Base-by-base conservation (phyloP, 2,888 invertebrate genomes). In the Amphipoea lucens region DNA sequence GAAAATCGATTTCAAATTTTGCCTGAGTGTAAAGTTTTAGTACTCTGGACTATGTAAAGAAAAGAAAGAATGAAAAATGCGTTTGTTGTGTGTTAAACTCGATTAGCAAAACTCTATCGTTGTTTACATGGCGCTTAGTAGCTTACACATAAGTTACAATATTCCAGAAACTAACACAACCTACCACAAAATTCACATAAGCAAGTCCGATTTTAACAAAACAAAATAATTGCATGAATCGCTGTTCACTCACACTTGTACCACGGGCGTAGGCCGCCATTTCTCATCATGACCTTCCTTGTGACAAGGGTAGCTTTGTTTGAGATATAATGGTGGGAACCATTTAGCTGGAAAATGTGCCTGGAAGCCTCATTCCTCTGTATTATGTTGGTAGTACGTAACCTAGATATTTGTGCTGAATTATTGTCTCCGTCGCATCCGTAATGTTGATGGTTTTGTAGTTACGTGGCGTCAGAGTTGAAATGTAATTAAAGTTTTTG, bases 281-380 rank as follows among this genome's bases (percentile, higher is more conserved):
- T 95, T 94, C 95, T 95, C 94, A 94, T 94, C 92, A 92, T 91
- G 95, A 92, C 95, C 95, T 95, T 94, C 92, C 90, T 91, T 89
- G 92, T 94, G 94, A 94, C 95, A 94, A 94, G 94, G 95, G 94
- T 94, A 90, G 93, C 95, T 95, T 94, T 95, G 94, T 95, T 94
- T 91, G 90, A 90, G 92, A 91, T 92, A 93, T 95, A 94, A 95
- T 93, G 92, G 93, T 93, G 92, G 91, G 92, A 94, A 93, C 92
- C 94, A 93, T 94, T 95, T 94, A 94, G 93, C 92, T 92, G 94
- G 92, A 94, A 94, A 93, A 93, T 93, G 85, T 93, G 92, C 90
- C 92, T 91, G 90, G 91, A 90, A 91, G 89, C 89, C 91, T 90
- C 90, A 88, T 87, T 88, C 89, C 91, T 90, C 90, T 87, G 86